Evolutionary conservation across 2,888 invertebrate species (phyloP), one percentile per base, ranked within the genome.

Genomic region (Ophioninae sp.): DNA sequence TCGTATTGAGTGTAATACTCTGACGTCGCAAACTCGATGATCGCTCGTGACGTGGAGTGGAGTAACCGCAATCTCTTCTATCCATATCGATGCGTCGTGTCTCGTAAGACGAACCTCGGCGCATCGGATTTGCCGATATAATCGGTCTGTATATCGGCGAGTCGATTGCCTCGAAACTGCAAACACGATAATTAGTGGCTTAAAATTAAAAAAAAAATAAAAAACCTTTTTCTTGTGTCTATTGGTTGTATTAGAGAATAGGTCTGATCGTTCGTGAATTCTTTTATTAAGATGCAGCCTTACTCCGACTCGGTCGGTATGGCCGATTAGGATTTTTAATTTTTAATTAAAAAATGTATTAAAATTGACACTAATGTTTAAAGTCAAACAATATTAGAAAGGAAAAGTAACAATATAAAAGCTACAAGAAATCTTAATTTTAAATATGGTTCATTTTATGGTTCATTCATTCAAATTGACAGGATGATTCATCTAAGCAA

Each of bases 1-100:
- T 90, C 51, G 90, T 89, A 82, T 91, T 92, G 63, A 91, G 87
- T 56, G 90, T 88, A 81, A 90, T 89, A 84, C 91, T 92, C 84
- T 90, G 91, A 83, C 91, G 88, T 65, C 90, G 86, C 10, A 90
- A 86, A 80, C 90, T 89, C 77, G 90, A 87, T 56, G 88, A 87
- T 86, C 88, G 87, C 58, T 87, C 87, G 78, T 73, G 71, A 17
- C 87, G 87, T 41, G 88, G 86, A 63, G 85, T 77, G 72, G 87
- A 84, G 73, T 87, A 84, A 75, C 81, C 79, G 82, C 87, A 89
- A 77, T 90, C 89, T 84, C 87, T 87, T 72, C 88, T 86, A 69
- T 90, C 90, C 51, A 87, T 76, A 85, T 91, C 90, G 85, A 89
- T 88, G 83, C 83, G 83, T 23, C 88, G 85, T 56, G 87, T 81